These are phyloP conservation scores for Nymphalis c-album DNA, from an alignment of 2,888 invertebrate genomes.

Conservation along the genomic window DNA sequence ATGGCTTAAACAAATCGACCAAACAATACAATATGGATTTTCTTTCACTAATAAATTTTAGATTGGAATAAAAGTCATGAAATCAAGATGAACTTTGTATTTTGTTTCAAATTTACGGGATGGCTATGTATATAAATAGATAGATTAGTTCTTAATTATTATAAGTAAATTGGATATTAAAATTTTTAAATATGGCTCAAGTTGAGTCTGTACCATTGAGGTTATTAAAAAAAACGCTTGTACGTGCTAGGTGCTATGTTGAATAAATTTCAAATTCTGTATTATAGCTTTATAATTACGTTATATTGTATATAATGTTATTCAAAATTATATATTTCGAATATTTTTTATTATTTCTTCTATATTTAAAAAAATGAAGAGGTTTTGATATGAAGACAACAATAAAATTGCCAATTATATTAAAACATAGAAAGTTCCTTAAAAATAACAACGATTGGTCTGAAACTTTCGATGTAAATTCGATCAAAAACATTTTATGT, in stretches of 20 bases:
- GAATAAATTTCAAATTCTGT: neutral
- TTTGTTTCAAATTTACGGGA: too few species aligned
- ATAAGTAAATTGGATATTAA: neutral
- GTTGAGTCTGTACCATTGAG: neutral
- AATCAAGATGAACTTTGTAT: too few species aligned
- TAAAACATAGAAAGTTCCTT: neutral
- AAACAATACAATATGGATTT: too few species aligned
- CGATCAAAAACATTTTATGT: too few species aligned
- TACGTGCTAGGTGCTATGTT: slow-evolving; percentile 2
- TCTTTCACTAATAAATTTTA: too few species aligned
- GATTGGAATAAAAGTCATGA: too few species aligned
- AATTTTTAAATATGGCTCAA: neutral
- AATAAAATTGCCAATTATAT: neutral
- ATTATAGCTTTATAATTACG: neutral
- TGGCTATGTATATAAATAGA: neutral
- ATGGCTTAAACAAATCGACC: too few species aligned
- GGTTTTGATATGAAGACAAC: too few species aligned
- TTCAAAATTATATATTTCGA: too few species aligned
- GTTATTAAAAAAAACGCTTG: neutral
- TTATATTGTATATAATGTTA: neutral
- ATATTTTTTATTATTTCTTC: too few species aligned
- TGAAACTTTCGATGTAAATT: neutral
- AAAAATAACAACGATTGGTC: neutral
- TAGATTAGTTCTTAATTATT: neutral
- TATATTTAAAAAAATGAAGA: too few species aligned